Evolutionary conservation across 2,888 invertebrate genomes (phyloP), one percentile per base, ranked within the genome.

Genomic region (Andrena marginata): DNA sequence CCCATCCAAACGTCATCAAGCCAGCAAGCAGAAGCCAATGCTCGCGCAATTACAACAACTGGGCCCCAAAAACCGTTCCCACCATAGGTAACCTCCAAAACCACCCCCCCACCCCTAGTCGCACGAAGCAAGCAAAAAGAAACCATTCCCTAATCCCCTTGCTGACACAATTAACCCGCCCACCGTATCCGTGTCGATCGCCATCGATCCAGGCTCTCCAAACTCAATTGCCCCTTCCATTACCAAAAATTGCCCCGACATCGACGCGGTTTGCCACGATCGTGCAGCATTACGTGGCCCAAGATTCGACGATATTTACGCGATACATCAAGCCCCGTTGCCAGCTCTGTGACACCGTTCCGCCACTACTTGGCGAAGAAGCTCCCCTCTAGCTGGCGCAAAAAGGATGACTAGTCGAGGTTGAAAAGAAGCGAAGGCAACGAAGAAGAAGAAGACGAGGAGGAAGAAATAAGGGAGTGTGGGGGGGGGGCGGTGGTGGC

Each of bases 321-420:
- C 85, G 84, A 87, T 85, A 77, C 85, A 81, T 83, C 81, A 82
- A 87, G 80, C 68, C 77, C 42, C 81, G 70, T 60, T 85, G 85
- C 81, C 87, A 87, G 87, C 64, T 42, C 77, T 68, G 77, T 87
- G 87, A 79, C 87, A 85, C 79, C 79, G 78, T 87, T 87, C 87
- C 81, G 60, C 77, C 54, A 51, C 77, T 77, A 81, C 84, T 87
- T 84, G 81, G 87, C 85, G 81, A 84, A 67, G 75, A 73, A 77
- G 80, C 81, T 77, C 63, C 69, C 42, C 82, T 60, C 73, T 73
- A 64, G 63, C 13, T 48, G 62, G 70, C 56, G 85, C 80, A 87
- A 87, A 82, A 86, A 86, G 82, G 82, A 87, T 70, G 82, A 85
- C 85, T 80, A 74, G 76, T 26, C 68, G 80, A 16, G 83, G 84